These are phyloP conservation scores for Eumerus sabulonum DNA, from an alignment of 2,888 invertebrate genomes.

Conservation along the genomic window DNA sequence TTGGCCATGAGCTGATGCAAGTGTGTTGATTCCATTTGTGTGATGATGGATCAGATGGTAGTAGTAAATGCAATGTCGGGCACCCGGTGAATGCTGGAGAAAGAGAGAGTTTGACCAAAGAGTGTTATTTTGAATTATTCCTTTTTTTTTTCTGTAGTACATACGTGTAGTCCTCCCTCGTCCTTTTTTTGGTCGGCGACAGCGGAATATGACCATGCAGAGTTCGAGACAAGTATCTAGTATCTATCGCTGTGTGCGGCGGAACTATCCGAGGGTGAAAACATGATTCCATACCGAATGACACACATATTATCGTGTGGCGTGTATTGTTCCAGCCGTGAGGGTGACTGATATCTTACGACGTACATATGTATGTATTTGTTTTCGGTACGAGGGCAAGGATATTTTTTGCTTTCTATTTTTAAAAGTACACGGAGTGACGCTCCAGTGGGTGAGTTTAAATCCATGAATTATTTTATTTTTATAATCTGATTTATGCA, in stretches of 20 bases:
- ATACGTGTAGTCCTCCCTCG: conserved; percentile 20
- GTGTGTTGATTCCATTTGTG: neutral
- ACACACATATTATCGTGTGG: conserved; percentile 53
- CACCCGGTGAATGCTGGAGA: conserved; percentile 64
- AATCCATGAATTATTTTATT: no score
- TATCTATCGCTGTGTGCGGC: neutral
- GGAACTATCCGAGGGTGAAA: conserved; percentile 46
- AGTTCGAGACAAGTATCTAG: neutral
- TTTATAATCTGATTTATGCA: no score
- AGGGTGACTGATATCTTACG: neutral
- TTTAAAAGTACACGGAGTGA: no score
- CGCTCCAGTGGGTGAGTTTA: no score
- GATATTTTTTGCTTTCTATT: conserved; percentile 1
- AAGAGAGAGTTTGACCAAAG: conserved; percentile 66
- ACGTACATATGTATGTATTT: neutral
- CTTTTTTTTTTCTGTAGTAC: conserved; percentile 2
- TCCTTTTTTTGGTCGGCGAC: conserved; percentile 27
- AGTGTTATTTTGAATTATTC: conserved; percentile 60
- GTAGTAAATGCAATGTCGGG: conserved; percentile 60
- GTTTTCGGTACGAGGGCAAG: no score
- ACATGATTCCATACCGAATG: conserved; percentile 54
- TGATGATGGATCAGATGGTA: neutral
- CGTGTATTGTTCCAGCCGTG: conserved; percentile 26
- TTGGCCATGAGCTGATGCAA: conserved; percentile 23
- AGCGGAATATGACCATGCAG: no score